phyloP scores from a whole-genome alignment of 2,113 vertebrate genomes.

The Conger conger region DNA sequence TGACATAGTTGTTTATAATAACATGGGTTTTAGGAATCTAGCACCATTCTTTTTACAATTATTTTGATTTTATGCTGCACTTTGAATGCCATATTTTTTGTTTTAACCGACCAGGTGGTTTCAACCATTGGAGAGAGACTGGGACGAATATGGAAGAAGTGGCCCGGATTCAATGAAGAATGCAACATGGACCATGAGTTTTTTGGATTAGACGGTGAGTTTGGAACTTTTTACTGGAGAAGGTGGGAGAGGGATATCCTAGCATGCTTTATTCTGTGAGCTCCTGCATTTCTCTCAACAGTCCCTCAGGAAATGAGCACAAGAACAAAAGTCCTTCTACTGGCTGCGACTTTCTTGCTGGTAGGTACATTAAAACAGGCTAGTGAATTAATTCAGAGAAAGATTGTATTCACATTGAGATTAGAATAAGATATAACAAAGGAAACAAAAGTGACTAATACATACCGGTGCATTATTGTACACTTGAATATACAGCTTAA shows the following conservation, averaged over 20 bases:
- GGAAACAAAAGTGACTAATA: neutral
- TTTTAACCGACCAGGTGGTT: slow-evolving; percentile 51
- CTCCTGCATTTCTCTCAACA: slow-evolving; percentile 39
- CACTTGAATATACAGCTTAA: neutral
- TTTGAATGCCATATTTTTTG: neutral
- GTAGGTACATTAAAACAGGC: slow-evolving; percentile 42
- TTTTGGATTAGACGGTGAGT: slow-evolving; percentile 75
- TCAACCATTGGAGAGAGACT: slow-evolving; percentile 59
- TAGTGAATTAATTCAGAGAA: neutral
- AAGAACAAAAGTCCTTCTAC: slow-evolving; percentile 64
- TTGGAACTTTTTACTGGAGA: neutral
- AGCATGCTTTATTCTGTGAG: neutral
- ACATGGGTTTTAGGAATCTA: neutral
- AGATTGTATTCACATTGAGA: neutral
- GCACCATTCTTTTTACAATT: neutral
- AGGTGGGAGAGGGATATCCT: neutral
- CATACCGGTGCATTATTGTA: neutral
- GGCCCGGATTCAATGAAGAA: slow-evolving; percentile 71
- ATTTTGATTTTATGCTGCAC: neutral
- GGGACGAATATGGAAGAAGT: slow-evolving; percentile 67
- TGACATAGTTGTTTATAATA: neutral
- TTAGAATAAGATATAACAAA: neutral
- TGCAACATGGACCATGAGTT: slow-evolving; percentile 77
- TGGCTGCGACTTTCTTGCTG: slow-evolving; percentile 67
- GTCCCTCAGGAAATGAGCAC: slow-evolving; percentile 61